Evolutionary conservation across 1,140 invertebrate genomes (phyloP).

Genomic region (Frieseomelitta varia): DNA sequence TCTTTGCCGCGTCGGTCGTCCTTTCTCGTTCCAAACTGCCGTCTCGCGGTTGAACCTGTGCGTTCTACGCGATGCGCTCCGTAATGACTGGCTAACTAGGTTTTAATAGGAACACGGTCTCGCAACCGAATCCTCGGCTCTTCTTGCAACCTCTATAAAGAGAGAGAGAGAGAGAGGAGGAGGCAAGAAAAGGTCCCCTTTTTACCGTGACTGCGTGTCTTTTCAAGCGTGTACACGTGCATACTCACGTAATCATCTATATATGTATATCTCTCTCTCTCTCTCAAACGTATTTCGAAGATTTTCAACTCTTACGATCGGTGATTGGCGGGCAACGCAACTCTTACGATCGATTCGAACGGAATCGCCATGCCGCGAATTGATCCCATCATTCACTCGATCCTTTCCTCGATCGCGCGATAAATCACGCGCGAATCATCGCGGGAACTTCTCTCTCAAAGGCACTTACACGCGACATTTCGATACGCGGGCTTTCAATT

Average conservation of each 20-base stretch:
- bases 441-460: background rate
- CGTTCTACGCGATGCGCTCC: constrained; percentile 30
- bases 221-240: constrained; percentile 16
- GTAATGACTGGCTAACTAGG: constrained; percentile 73
- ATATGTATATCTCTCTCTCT: too few relatives aligned
- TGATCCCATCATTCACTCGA: constrained; percentile 26
- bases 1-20: constrained; percentile 47
- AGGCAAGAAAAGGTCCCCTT: constrained; percentile 41
- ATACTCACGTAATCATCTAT: too few relatives aligned
- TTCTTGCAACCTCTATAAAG: constrained; percentile 16
- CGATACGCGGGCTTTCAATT: background rate
- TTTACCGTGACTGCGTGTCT: constrained; percentile 34
- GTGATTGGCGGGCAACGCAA: constrained; percentile 36
- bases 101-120: constrained; percentile 71
- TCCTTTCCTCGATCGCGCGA: constrained; percentile 2
- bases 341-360: constrained; percentile 36
- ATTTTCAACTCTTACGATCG: constrained; percentile 42
- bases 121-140: constrained; percentile 55
- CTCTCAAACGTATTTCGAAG: background rate
- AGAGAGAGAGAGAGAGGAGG: background rate
- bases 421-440: constrained; percentile 25
- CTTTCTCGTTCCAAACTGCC: constrained; percentile 47
- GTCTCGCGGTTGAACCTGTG: constrained; percentile 23
- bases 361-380: constrained; percentile 25
- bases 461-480: background rate